Conservation (phyloP, 2,113 vertebrate genomes). For the Mesocricetus auratus region DNA sequence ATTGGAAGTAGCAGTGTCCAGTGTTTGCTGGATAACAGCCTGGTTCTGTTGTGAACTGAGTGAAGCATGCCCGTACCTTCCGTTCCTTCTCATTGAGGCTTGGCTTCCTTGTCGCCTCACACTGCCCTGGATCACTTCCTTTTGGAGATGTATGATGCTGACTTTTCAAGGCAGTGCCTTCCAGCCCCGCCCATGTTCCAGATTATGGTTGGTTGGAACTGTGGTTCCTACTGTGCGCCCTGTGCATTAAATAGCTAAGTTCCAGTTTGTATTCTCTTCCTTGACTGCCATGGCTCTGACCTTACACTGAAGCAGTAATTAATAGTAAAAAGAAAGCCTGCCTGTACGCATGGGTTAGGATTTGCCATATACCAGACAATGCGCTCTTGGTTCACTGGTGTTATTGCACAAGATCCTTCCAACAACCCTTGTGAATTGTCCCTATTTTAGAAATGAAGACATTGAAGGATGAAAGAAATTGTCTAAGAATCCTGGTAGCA, state of each 20-base stretch:
- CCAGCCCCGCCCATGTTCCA: background rate
- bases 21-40: background rate
- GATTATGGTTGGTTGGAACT: background rate
- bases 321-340: background rate
- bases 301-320: background rate
- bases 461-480: background rate
- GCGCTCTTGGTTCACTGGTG: background rate
- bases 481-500: background rate
- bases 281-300: background rate
- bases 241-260: background rate
- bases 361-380: background rate
- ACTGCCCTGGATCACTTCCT: too few relatives aligned
- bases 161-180: background rate
- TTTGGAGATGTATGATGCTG: background rate
- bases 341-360: background rate
- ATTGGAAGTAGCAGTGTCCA: background rate
- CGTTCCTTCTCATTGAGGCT: background rate
- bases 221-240: background rate
- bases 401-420: background rate
- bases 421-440: background rate
- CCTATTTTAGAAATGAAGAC: constrained; percentile 2
- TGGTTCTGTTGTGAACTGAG: background rate
- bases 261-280: background rate
- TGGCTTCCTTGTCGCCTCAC: background rate
- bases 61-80: background rate